Base-by-base conservation (phyloP, 1,140 invertebrate genomes). In the Armadillidium nasatum region DNA sequence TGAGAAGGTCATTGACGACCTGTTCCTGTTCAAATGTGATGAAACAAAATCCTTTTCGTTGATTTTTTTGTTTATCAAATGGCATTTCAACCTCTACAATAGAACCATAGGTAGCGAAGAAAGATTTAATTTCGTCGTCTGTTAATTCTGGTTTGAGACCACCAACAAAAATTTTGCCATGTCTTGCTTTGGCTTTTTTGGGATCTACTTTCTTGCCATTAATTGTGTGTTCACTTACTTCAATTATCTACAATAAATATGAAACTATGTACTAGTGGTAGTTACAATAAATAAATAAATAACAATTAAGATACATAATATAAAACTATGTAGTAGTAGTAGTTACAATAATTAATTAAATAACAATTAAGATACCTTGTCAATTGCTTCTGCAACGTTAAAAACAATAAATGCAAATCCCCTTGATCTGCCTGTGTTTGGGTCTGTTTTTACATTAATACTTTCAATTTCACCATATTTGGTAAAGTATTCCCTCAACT, bases 341-440 rank as follows among this genome's bases (percentile, higher is more conserved):
- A n/a, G n/a, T n/a, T n/a, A n/a, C n/a, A n/a, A n/a, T n/a, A n/a
- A n/a, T n/a, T n/a, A n/a, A n/a, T n/a, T n/a, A n/a, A n/a, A n/a
- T n/a, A n/a, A n/a, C n/a, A n/a, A n/a, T n/a, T n/a, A n/a, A n/a
- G n/a, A n/a, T 85, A 96, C 94, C 88, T 95, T 94, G 81, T 97
- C 94, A 76, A 97, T 91, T 67, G 93, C 91, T 83, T 94, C 92
- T 76, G 93, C 90, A 76, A 89, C 88, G 79, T 92, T 91, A 85
- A 97, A 98, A 21, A 97, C 94, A 82, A 97, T 95, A 84, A 97
- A 97, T 68, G 94, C 94, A 84, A 97, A 97, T 50, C 94, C 94
- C 85, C 95, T 86, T 23, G 93, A 95, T 82, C 94, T 87, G 67
- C 94, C 94, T 44, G 93, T 95, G 82, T 91, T 92, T 15, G 93